Evolutionary conservation across 2,113 vertebrate species (phyloP), one percentile per base, ranked within the genome.

Genomic region (Stegastes partitus): DNA sequence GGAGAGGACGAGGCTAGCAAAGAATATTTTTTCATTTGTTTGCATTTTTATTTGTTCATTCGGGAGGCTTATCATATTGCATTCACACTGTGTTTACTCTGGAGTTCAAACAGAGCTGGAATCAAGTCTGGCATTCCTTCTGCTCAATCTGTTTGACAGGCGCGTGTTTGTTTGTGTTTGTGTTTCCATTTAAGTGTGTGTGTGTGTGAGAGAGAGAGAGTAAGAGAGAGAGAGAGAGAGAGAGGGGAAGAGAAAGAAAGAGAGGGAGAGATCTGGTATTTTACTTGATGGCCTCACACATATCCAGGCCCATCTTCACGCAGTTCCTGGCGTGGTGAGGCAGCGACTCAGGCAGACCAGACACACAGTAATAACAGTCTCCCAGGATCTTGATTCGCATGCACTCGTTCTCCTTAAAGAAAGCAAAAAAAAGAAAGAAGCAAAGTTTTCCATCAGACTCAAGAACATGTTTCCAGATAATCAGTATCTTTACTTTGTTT

Each of bases 221-320:
- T 9, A 9, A 9, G 8, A 44, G 19, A 23, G 23, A 45, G 28
- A 37, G 62, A 47, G 34, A 67, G 14, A 78, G 42, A 26, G 68
- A 64, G 49, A 79, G 22, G 44, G n/a, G 54, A 26, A 18, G 10
- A 2, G 34, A 51, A 2, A 18, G 25, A 67, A 37, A 58, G 11
- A 62, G 66, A 71, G 45, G 79, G 72, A 80, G 68, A 61, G 82
- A 74, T 80, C 57, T 91, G 86, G 75, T 90, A 81, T 89, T 97
- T 97, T 95, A 99, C 98, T 99, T 99, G 94, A 99, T 99, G 76
- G 98, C 98, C 94, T 99, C 98, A 92, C 98, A 99, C 98, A 99
- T 99, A 79, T 99, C 98, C 91, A 99, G 72, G 67, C 98, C 98
- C 98, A 99, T 99, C 94, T 99, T 99, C 88, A 99, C 98, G 74